Evolutionary conservation across 1,140 invertebrate genomes (phyloP), one percentile per base, ranked within the genome.

Genomic region (Lineus longissimus): DNA sequence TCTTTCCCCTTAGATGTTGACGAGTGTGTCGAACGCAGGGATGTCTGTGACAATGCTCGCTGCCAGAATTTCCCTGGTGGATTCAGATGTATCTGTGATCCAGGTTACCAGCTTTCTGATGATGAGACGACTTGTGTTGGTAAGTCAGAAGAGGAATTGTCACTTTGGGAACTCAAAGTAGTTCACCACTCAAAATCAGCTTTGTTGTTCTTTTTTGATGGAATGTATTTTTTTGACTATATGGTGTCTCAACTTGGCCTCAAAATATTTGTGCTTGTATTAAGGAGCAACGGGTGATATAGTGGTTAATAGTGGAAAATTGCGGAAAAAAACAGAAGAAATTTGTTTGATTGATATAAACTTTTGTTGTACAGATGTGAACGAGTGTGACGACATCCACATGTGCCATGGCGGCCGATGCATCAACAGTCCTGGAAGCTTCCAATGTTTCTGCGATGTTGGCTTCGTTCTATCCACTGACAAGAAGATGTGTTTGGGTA

Each of bases 21-120:
- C 66, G 85, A 87, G 59, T 94, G 92, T 77, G 84, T 88, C 55
- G 89, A 85, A 51, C 86, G 91, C 31, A 76, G 68, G 13, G 82
- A 84, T 23, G 85, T 90, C 11, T 86, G 88, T 76, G 68, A 79
- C 17, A 84, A 93, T 80, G 90, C 91, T 9, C 82, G 86, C 36
- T 95, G 93, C 77, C 86, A 93, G 63, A 95, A 95, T 76, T 92
- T 90, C 0, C 89, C 90, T 59, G 91, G 91, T 62, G 89, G 89
- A 0, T 95, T 89, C 78, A 89, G 89, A 65, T 95, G 92, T 76
- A 83, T 88, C 2, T 95, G 93, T 72, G 87, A 90, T 66, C 85
- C 87, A 0, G 93, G 93, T 43, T 92, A 90, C 66, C 91, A 92
- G 62, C 89, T 91, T 47, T 69, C 69, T 22, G 63, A 62, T 22